Evolutionary conservation across 2,113 vertebrate genomes (phyloP), one percentile per base, ranked within the genome.

Genomic region (Epinephelus lanceolatus): DNA sequence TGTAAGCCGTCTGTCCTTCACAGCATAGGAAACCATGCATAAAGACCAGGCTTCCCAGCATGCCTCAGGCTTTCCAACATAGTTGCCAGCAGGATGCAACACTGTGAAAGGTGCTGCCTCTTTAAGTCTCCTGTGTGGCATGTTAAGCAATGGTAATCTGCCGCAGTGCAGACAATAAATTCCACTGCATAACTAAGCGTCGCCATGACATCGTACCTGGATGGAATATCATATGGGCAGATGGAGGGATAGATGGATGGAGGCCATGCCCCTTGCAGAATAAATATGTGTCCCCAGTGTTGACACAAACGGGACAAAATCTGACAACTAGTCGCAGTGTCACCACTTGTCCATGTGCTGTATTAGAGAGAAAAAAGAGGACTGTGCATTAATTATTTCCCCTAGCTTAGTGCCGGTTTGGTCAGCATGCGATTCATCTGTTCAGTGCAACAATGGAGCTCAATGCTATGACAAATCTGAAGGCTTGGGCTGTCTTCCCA

Each of bases 131-230:
- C 86, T 90, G 91, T 88, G 90, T 88, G 88, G 93, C 90, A 94
- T 94, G 94, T 94, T 94, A 94, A 95, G 93, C 94, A 94, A 92
- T 83, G 90, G 90, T 94, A 94, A 95, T 95, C 93, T 95, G 93
- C 94, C 88, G 91, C 93, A 95, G 90, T 94, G 93, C 93, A 95
- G 92, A 93, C 93, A 94, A 93, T 91, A 94, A 93, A 94, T 94
- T 91, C 88, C 87, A 81, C 91, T 88, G 93, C 91, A 95, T 92
- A 94, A 94, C 89, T 89, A 91, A 89, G 89, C 81, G 86, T 94
- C 86, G 56, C 91, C 90, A 88, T 92, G 92, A 92, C 91, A 92
- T 86, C 76, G 84, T 90, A 94, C 91, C 91, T 94, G 92, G 86
- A 83, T 85, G 86, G 93, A 92, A 94, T 94, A 88, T 88, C 70